A percentile compares a stretch with the other conserved stretches of the same genome.
Conservation (phyloP, 2,113 vertebrate species). For the Mormyrus lacerda region DNA sequence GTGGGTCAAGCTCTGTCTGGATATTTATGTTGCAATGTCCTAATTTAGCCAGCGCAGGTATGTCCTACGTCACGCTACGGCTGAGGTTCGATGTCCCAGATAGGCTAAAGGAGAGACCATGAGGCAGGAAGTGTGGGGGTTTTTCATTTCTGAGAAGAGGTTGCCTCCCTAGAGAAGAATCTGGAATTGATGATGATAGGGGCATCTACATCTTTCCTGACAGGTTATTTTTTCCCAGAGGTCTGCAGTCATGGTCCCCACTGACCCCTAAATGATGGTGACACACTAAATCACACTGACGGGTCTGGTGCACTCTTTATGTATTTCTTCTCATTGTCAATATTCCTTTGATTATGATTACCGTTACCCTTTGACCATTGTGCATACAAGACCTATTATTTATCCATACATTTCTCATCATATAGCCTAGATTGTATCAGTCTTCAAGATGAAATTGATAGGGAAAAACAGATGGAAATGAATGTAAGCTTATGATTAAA, state of each 20-base stretch:
- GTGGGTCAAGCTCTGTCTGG: background rate
- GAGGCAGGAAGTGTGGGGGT: background rate
- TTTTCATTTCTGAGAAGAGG: background rate
- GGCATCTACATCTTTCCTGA: slow-evolving; percentile 12
- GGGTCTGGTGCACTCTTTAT: background rate
- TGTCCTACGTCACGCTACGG: background rate
- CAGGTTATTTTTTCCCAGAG: background rate
- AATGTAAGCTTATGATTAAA: background rate
- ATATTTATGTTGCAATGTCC: background rate
- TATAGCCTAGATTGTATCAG: background rate
- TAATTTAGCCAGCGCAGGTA: slow-evolving; percentile 2
- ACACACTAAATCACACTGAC: slow-evolving; percentile 14
- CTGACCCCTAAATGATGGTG: background rate
- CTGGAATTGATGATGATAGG: background rate
- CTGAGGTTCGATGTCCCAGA: background rate
- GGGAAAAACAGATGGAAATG: background rate
- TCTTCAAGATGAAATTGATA: background rate
- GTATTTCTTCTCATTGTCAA: background rate
- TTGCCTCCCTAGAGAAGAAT: background rate
- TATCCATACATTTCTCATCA: background rate
- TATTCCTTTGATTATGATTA: background rate
- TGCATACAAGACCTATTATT: background rate
- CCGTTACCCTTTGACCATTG: background rate
- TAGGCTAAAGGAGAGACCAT: background rate
- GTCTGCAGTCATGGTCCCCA: background rate